These are phyloP conservation scores for Thomomys bottae DNA, from an alignment of 2,113 vertebrate genomes.

Conservation along the genomic window DNA sequence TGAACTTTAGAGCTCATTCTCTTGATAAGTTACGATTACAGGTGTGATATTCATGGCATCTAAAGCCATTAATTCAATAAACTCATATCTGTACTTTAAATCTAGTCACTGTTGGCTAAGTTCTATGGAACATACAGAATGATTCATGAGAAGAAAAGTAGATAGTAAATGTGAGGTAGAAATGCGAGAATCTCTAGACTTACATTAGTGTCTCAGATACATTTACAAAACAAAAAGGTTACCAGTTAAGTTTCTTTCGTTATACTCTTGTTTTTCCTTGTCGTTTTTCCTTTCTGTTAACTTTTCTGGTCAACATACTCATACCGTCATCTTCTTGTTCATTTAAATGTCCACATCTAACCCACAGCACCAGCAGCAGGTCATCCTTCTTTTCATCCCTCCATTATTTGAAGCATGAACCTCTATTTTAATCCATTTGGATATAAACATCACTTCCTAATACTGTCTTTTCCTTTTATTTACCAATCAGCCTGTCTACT, in stretches of 20 bases:
- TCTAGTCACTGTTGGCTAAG: neutral
- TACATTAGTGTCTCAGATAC: neutral
- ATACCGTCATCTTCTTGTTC: neutral
- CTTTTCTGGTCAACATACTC: neutral
- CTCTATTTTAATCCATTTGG: neutral
- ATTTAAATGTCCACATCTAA: neutral
- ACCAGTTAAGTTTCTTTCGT: neutral
- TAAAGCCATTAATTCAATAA: slow-evolving; percentile 1
- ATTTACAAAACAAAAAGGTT: neutral
- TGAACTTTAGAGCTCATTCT: no score
- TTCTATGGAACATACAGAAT: neutral
- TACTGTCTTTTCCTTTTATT: neutral
- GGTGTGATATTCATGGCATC: neutral
- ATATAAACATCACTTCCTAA: neutral
- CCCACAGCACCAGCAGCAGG: neutral
- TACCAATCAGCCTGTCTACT: neutral
- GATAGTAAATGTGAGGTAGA: neutral
- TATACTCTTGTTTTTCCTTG: neutral
- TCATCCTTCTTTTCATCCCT: neutral
- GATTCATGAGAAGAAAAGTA: neutral
- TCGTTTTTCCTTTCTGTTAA: neutral
- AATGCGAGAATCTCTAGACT: neutral
- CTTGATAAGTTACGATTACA: neutral
- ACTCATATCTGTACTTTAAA: neutral
- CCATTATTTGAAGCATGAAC: neutral